phyloP scores from a whole-genome alignment of 2,888 invertebrate genomes.

The Chirona hameri region DNA sequence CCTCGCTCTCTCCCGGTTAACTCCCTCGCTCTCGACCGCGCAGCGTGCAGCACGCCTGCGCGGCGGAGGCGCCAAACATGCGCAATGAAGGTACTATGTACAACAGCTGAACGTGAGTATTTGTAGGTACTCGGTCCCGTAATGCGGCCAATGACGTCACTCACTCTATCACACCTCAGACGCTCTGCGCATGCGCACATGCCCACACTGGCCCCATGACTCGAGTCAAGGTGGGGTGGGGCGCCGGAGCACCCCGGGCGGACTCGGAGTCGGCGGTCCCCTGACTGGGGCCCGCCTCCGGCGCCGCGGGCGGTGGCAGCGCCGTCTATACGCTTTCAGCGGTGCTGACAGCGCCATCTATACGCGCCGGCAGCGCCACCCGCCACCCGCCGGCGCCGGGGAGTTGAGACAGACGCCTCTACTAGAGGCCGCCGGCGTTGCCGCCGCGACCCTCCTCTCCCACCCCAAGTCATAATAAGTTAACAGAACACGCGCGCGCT shows the following conservation, averaged over 20 bases:
- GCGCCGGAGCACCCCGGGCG: neutral
- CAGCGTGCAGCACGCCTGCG: neutral
- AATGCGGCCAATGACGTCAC: constrained; percentile 5
- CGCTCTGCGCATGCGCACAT: neutral
- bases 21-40: too few species aligned
- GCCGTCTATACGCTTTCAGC: neutral
- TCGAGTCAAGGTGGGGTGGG: neutral
- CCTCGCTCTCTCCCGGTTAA: too few species aligned
- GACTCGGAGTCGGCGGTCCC: neutral
- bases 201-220: neutral
- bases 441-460: neutral
- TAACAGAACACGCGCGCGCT: neutral
- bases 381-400: neutral
- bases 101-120: constrained; percentile 4
- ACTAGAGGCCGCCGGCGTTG: neutral
- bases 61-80: neutral
- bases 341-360: neutral
- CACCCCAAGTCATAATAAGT: neutral
- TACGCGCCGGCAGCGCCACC: neutral
- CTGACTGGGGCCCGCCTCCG: constrained; percentile 12
- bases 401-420: neutral
- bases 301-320: neutral
- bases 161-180: neutral
- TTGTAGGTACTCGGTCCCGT: constrained; percentile 6
- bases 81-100: neutral